Base-by-base conservation (phyloP, 2,888 invertebrate genomes). In the Patella pellucida region DNA sequence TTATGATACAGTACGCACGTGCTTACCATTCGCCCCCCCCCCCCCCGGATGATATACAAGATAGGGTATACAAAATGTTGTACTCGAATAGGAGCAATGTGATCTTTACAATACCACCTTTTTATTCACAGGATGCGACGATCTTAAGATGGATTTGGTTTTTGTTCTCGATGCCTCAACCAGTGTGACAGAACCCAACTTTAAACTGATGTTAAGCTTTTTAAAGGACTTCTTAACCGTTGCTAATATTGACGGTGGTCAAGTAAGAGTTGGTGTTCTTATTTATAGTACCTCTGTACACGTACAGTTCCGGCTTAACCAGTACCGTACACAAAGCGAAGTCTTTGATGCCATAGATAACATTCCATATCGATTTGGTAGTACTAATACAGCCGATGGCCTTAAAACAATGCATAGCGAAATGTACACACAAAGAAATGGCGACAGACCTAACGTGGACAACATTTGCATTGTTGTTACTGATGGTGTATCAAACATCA, bases 401-500 rank as follows among this genome's bases (percentile, higher is more conserved):
- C 76, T 89, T 9, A 79, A 83, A 16, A 78, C 81, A 14, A 84
- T 87, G 83, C 78, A 87, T 52, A 75, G 79, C 23, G 76, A 83
- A 52, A 86, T 88, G 85, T 89, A 87, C 76, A 82, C 81, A 2
- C 52, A 69, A 14, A 76, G 71, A 31, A 83, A 82, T 68, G 89
- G 89, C 14, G 89, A 88, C 74, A 79, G 88, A 69, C 70, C 78
- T 2, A 80, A 79, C 71, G 85, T 85, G 1, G 81, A 81, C 16
- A 86, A 88, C 75, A 79, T 87, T 74, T 85, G 81, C n/a, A 83
- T 89, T 50, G 77, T 89, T 68, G 80, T 89, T 31, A 89, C 89
- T 19, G 89, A 89, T 77, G 90, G 90, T 15, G 85, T 85, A 16
- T 88, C 88, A 15, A 89, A 89, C 79, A 87, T 89, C 68, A 84